Base-by-base conservation (phyloP, 2,888 invertebrate genomes). In the Ferrisia virgata region DNA sequence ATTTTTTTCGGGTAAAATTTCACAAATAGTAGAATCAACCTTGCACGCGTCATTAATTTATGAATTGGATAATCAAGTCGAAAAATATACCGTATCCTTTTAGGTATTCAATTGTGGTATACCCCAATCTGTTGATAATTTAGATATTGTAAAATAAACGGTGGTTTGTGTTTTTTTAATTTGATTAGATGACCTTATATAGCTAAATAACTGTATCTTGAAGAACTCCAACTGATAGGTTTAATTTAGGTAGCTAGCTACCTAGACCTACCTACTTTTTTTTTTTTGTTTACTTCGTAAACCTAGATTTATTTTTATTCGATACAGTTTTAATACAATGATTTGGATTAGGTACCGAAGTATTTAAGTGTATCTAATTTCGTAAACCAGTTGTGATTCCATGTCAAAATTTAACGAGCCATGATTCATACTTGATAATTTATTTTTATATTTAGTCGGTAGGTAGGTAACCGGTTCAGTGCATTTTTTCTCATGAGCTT, bases 81-180 rank as follows among this genome's bases (percentile, higher is more conserved):
- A 5, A 64, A 64, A 64, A 28, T 64, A 28, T 15, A 15, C 15
- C 64, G 18, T 64, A n/a, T 53, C 22, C 22, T 22, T 4, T 64
- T 28, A n/a, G n/a, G n/a, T n/a, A 15, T 64, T 64, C 64, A 18
- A 18, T 18, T 53, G 53, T 8, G 53, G 53, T 39, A 11, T 39
- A 39, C 5, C 39, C 6, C 11, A 39, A 39, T 53, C n/a, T 18
- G 53, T 64, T 15, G 64, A 28, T 28, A 64, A 64, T 64, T 64
- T 64, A 64, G n/a, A n/a, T n/a, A n/a, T n/a, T n/a, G n/a, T 64
- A 28, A 28, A 64, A 64, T 64, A 64, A 64, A 64, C 64, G 64
- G 64, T 64, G 53, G 53, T 39, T 39, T 39, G 5, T 39, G 25
- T 28, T 58, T 15, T 64, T 25, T 1, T 28, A 64, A 64, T 64